phyloP scores from a whole-genome alignment of 2,888 invertebrate species.

The Plebejus anna region DNA sequence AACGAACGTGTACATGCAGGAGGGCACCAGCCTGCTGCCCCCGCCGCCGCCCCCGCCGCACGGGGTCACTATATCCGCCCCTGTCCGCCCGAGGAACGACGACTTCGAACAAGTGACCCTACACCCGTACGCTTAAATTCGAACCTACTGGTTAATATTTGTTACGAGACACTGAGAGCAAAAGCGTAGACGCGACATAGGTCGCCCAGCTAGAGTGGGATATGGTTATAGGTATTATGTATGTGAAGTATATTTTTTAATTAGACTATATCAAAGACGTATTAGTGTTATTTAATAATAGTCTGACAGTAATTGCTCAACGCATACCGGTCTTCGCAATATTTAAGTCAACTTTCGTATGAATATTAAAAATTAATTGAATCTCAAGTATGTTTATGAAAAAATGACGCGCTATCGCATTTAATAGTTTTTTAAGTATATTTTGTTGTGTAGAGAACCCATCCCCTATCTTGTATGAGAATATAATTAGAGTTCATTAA shows the following conservation, averaged over 20 bases:
- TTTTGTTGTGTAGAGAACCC: not conserved
- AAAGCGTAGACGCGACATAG: constrained; percentile 19
- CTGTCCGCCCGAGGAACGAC: constrained; percentile 78
- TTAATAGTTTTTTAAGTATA: not conserved
- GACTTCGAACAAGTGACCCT: constrained; percentile 80
- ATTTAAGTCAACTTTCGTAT: not conserved
- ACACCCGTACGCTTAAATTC: constrained; percentile 70
- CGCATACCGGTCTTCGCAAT: not conserved
- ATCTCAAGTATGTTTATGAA: not conserved
- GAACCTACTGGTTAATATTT: constrained; percentile 22
- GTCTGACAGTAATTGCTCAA: constrained; percentile 7
- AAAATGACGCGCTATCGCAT: not conserved
- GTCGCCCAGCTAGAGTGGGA: not conserved
- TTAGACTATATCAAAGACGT: constrained; percentile 4
- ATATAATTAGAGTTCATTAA: not conserved
- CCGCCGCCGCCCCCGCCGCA: constrained; percentile 77
- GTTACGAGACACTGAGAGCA: constrained; percentile 13
- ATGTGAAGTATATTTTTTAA: not conserved
- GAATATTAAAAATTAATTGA: not conserved
- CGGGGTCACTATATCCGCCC: constrained; percentile 63
- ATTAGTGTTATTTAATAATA: constrained; percentile 3
- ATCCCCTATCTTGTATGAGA: not conserved
- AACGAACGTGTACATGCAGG: constrained; percentile 81
- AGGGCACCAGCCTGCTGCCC: constrained; percentile 84
- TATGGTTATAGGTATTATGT: not conserved